phyloP scores from a whole-genome alignment of 2,797 vertebrate genomes.

The Galagoides demidoff region DNA sequence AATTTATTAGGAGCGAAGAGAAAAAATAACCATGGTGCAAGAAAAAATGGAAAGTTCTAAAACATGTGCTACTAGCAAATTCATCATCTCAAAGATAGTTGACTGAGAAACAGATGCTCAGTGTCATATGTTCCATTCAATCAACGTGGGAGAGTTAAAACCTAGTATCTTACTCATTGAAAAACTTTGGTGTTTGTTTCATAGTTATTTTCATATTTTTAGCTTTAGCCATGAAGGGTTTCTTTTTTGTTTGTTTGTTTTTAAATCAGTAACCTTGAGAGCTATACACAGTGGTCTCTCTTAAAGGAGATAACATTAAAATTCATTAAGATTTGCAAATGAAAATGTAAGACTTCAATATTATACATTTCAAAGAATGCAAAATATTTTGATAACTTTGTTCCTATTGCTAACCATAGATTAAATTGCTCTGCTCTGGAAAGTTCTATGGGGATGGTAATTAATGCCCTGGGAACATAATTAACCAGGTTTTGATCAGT shows the following conservation, averaged over 20 bases:
- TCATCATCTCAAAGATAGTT: constrained; percentile 36
- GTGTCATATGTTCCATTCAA: constrained; percentile 6
- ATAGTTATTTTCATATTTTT: constrained; percentile 33
- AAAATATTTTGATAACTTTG: constrained; percentile 30
- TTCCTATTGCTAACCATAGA: not conserved
- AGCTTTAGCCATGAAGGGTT: not conserved
- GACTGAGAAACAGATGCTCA: constrained; percentile 57
- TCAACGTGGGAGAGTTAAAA: constrained; percentile 41
- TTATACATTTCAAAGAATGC: not conserved
- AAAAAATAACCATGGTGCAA: not conserved
- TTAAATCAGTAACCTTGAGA: not conserved
- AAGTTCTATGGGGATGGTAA: not conserved
- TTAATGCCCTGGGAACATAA: constrained; percentile 32
- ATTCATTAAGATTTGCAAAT: constrained; percentile 31
- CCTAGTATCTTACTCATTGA: not conserved
- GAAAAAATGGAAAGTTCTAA: constrained; percentile 1
- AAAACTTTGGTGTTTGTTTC: not conserved
- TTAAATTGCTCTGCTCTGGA: not conserved
- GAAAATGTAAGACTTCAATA: not conserved
- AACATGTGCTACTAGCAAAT: not conserved
- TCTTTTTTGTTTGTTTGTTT: constrained; percentile 38
- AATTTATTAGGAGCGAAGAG: not conserved
- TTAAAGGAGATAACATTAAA: not conserved
- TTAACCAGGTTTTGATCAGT: not conserved
- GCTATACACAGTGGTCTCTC: not conserved